These are phyloP conservation scores for Rattus rattus DNA, from an alignment of 2,113 vertebrate genomes.

Conservation along the genomic window DNA sequence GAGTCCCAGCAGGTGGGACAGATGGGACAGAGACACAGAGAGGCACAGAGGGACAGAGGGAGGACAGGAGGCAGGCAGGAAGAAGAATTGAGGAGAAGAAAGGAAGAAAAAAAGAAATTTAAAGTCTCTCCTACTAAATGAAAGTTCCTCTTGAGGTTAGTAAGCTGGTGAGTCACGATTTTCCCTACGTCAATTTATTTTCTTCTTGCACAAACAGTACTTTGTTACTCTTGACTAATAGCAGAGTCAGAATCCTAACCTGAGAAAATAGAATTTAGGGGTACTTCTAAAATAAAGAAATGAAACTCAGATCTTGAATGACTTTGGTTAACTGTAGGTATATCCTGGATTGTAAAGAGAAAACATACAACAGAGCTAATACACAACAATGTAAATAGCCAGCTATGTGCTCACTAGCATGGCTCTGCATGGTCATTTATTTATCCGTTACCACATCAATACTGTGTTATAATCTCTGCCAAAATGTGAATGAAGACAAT, in stretches of 20 bases:
- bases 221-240: slow-evolving; percentile 78
- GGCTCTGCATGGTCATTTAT: not conserved
- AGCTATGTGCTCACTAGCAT: slow-evolving; percentile 20
- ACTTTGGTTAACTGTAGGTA: slow-evolving; percentile 36
- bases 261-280: slow-evolving; percentile 67
- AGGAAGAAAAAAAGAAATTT: not conserved
- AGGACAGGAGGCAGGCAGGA: not conserved
- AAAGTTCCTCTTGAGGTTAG: slow-evolving; percentile 40
- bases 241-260: slow-evolving; percentile 67
- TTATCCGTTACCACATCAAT: not conserved
- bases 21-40: not conserved
- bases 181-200: slow-evolving; percentile 62
- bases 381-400: slow-evolving; percentile 6
- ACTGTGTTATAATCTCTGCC: not conserved
- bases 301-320: slow-evolving; percentile 51
- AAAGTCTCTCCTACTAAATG: not conserved
- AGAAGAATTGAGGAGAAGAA: not conserved
- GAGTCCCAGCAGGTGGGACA: not conserved
- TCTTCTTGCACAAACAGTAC: slow-evolving; percentile 46
- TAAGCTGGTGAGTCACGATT: slow-evolving; percentile 54
- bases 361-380: not conserved
- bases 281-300: slow-evolving; percentile 62
- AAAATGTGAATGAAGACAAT: not conserved
- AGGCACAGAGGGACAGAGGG: too few relatives aligned
- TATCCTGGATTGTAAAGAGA: slow-evolving; percentile 42